Conservation (phyloP, 2,113 vertebrate species). For the Bufo bufo region DNA sequence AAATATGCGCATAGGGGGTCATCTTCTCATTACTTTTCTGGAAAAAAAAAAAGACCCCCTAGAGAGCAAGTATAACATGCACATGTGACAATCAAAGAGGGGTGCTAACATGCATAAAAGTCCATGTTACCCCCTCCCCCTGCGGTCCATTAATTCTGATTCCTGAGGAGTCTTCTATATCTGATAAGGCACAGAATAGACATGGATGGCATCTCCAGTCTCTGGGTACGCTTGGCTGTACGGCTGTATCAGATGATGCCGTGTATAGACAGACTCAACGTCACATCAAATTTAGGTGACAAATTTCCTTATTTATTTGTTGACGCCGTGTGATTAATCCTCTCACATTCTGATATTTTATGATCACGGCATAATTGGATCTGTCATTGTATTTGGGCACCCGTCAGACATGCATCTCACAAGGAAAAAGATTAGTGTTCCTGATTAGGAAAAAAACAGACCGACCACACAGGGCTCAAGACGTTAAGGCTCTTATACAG, state of each 20-base stretch:
- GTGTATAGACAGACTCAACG: neutral
- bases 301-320: neutral
- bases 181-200: neutral
- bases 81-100: no score
- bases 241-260: neutral
- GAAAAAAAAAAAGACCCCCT: no score
- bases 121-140: no score
- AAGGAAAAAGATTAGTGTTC: neutral
- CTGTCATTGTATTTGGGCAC: conserved; percentile 17
- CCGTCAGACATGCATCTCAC: neutral
- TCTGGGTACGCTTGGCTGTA: neutral
- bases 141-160: no score
- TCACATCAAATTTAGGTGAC: conserved; percentile 28
- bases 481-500: neutral
- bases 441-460: neutral
- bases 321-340: neutral
- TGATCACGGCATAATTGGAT: neutral
- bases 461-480: neutral
- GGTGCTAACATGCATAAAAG: no score
- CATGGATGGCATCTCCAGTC: neutral
- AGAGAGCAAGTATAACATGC: no score
- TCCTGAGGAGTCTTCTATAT: neutral
- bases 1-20: no score
- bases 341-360: conserved; percentile 29
- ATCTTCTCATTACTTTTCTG: no score